Conservation (phyloP, 2,888 invertebrate genomes). For the Orthonevra nobilis region DNA sequence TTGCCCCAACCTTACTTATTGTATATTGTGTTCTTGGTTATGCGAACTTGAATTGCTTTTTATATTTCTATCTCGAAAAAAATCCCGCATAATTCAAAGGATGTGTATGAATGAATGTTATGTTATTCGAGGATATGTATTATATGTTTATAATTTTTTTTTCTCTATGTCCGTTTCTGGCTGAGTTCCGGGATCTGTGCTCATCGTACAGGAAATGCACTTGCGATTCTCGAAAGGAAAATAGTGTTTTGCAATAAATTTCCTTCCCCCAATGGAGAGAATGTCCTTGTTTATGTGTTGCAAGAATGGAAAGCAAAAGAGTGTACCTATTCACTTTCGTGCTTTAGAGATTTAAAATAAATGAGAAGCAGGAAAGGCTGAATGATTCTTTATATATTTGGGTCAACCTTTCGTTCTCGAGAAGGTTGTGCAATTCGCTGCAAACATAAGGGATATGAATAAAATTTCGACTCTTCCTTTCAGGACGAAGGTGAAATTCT, state of each 20-base stretch:
- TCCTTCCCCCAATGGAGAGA: slow-evolving; percentile 16
- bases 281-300: slow-evolving; percentile 40
- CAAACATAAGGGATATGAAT: too few species aligned
- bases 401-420: too few species aligned
- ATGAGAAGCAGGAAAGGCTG: too few species aligned
- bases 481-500: too few species aligned
- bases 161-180: slow-evolving; percentile 30
- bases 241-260: slow-evolving; percentile 48
- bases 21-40: slow-evolving; percentile 1
- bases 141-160: background rate
- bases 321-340: too few species aligned
- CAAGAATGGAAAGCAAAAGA: too few species aligned
- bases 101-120: slow-evolving; percentile 61
- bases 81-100: slow-evolving; percentile 47
- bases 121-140: slow-evolving; percentile 46
- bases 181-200: slow-evolving; percentile 19
- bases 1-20: background rate
- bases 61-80: slow-evolving; percentile 12
- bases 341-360: too few species aligned
- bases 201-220: slow-evolving; percentile 49
- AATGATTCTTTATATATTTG: too few species aligned
- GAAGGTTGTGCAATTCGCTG: too few species aligned
- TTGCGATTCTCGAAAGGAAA: slow-evolving; percentile 40
- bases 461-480: too few species aligned
- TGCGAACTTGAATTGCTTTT: slow-evolving; percentile 56